These are phyloP conservation scores for Ennomos erosarius DNA, from an alignment of 2,888 invertebrate species.

Conservation along the genomic window DNA sequence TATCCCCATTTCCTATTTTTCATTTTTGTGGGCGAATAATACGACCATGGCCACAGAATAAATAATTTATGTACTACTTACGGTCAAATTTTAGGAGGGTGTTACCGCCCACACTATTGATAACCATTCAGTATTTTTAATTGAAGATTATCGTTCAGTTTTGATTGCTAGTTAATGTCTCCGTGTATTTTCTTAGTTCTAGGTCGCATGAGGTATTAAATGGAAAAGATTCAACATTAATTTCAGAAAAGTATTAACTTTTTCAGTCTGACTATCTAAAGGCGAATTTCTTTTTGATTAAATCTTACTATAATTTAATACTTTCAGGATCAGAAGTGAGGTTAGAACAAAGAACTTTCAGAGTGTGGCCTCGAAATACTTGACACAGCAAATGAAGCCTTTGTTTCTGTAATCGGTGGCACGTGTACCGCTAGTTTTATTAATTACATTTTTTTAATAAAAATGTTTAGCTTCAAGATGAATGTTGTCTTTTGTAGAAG, in stretches of 20 bases:
- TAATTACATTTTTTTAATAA: too few relatives aligned
- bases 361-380: conserved; percentile 4
- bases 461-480: too few relatives aligned
- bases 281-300: conserved; percentile 46
- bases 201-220: conserved; percentile 43
- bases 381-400: background rate
- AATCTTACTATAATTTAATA: conserved; percentile 32
- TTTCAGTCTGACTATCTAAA: conserved; percentile 23
- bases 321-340: conserved; percentile 17
- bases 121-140: conserved; percentile 4
- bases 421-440: conserved; percentile 1
- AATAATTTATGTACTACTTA: too few relatives aligned
- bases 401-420: conserved; percentile 8
- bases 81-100: too few relatives aligned
- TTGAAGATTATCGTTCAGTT: background rate
- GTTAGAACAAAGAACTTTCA: conserved; percentile 11
- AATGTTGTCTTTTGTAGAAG: background rate
- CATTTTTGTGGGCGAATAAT: too few relatives aligned
- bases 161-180: background rate
- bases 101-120: too few relatives aligned
- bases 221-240: conserved; percentile 50
- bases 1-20: too few relatives aligned
- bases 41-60: too few relatives aligned
- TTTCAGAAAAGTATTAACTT: conserved; percentile 42
- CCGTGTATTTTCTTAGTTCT: conserved; percentile 8